Percentiles rank a stretch among this genome's conserved stretches.
Conservation (phyloP, 2,113 vertebrate genomes). For the Alaudala cheleensis region DNA sequence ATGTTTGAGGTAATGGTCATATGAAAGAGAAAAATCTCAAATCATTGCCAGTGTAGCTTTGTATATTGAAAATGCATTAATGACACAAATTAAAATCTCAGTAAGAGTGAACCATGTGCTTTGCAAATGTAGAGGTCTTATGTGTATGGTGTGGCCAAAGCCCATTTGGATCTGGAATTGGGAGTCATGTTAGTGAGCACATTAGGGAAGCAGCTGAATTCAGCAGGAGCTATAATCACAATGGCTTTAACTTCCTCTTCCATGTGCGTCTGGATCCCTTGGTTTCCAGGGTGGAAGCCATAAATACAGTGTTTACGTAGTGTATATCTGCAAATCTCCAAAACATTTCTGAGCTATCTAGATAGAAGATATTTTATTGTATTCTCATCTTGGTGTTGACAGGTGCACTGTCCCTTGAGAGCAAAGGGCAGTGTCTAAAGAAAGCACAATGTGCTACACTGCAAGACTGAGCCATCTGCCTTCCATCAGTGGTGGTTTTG, state of each 20-base stretch:
- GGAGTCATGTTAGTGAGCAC: not conserved
- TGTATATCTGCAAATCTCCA: not conserved
- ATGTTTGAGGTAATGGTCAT: not conserved
- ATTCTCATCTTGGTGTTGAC: not conserved
- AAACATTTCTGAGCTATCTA: not conserved
- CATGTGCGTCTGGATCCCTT: not conserved
- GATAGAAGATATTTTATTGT: not conserved
- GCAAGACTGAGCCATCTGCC: not conserved
- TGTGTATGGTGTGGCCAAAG: not conserved
- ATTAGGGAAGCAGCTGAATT: not conserved
- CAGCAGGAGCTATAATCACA: not conserved
- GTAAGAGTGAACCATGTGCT: not conserved
- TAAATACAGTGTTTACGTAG: not conserved
- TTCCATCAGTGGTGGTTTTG: not conserved
- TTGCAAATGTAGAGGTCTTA: not conserved
- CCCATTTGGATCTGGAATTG: not conserved
- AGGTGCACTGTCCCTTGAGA: not conserved
- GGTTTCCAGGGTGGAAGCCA: not conserved
- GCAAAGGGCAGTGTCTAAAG: not conserved
- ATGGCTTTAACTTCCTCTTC: not conserved
- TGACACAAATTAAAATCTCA: not conserved
- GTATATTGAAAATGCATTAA: not conserved
- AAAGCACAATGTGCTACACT: not conserved
- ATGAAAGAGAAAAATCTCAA: not conserved
- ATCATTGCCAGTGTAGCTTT: not conserved